Evolutionary conservation across 2,797 vertebrate species (phyloP), one percentile per base, ranked within the genome.

Genomic region (Anguilla obscura): DNA sequence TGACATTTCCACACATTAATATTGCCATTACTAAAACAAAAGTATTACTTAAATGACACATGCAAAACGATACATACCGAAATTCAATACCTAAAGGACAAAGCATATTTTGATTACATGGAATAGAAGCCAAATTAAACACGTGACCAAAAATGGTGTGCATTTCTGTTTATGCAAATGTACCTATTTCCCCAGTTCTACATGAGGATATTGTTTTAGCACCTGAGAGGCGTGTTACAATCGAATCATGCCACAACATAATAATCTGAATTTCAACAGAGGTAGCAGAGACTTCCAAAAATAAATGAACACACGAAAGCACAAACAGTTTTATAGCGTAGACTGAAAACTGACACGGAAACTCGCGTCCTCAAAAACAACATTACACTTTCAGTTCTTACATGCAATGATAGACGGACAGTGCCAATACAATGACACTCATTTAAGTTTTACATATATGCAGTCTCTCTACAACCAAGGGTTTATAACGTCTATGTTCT

Each of bases 151-250:
- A 36, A 76, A 36, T 36, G 71, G 30, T 36, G 16, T 14, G 30
- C 33, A 79, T 79, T 79, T 79, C 30, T 82, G 18, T 82, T 82
- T n/a, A 80, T 80, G 76, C 14, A 48, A 80, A 80, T 82, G 3
- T 7, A 48, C 40, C 79, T 2, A 82, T 48, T 82, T n/a, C 4
- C 50, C 40, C 10, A 24, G 21, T 82, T 82, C 79, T 1, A 45
- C 27, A 14, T 82, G 1, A 33, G 45, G 40, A 45, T 82, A 82
- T 24, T 48, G 79, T 16, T 74, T 82, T 82, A 18, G 40, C 21
- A 50, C 40, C 45, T 80, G 40, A 45, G 16, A 80, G 45, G 14
- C 21, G 18, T n/a, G 79, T 82, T 27, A 80, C 16, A 24, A 80
- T 24, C 76, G 4, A 48, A 45, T 48, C 14, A 80, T 80, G 40